Evolutionary conservation across 2,888 invertebrate species (phyloP), one percentile per base, ranked within the genome.

Genomic region (Diaphora mendica): DNA sequence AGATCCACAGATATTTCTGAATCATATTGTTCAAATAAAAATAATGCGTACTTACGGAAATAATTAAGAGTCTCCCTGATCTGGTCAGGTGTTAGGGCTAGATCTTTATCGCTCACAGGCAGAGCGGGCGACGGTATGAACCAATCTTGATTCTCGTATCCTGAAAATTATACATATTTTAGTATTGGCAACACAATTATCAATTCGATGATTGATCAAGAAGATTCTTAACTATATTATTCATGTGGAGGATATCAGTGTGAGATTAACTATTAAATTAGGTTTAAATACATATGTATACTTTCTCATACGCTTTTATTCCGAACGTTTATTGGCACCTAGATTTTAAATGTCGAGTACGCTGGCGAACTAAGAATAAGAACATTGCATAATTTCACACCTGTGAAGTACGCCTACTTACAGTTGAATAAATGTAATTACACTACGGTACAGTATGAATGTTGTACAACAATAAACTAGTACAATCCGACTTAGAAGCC

Each of bases 1-100:
- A 70, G 59, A 39, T 39, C 35, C 67, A 70, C 62, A 62, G 55
- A 71, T 74, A 71, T 68, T 64, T 35, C 65, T 35, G 35, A 62
- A 13, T 30, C 17, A 30, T 42, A 65, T 15, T 33, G 4, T 13
- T 44, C 20, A 26, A 8, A 65, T 35, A 26, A 55, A 62, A 39
- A 64, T 69, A 20, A 72, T 67, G 65, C 42, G 71, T 95, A 98
- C 99, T 98, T 95, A 99, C 99, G 97, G 96, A 99, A 99, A 96
- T 99, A 99, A 96, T 99, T 99, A 88, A 99, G 97, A 74, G 99
- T 99, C 96, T 99, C 99, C 94, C 98, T 97, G 95, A 99, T 98
- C 96, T 99, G 98, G 93, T 99, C 99, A 96, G 98, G 98, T 74
- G 98, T 98, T 82, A 99, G 96, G 88, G 97, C 98, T 87, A 98